Base-by-base conservation (phyloP, 2,797 vertebrate species). In the Danio jaintianensis region DNA sequence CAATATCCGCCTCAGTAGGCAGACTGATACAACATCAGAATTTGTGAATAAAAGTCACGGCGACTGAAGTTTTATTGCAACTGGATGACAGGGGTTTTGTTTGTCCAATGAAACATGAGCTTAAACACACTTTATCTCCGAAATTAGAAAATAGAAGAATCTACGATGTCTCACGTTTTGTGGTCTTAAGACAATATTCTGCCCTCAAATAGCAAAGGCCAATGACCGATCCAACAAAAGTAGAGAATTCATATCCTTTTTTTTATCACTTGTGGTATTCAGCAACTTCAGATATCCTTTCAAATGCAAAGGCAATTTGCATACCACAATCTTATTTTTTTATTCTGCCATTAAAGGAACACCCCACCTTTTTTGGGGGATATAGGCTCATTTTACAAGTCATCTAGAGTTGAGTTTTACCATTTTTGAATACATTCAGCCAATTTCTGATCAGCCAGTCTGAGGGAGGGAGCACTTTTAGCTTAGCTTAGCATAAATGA, bases 1-100 rank as follows among this genome's bases (percentile, higher is more conserved):
- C 68, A 82, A 74, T 79, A 83, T 76, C 72, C 64, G 68, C 53
- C 72, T 43, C 78, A 80, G 78, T 69, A 50, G 75, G 71, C 52
- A 48, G 62, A 81, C 53, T 52, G 58, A 75, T 52, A 48, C 45
- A 78, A 38, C 36, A 78, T 78, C 69, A 73, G 20, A 43, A 68
- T 13, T 71, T 76, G 38, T 66, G 20, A 67, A 52, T 77, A 59
- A 61, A 63, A 62, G 43, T 70, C 47, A 63, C 48, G 66, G 50
- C 42, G 56, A 62, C 47, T 40, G 20, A 75, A 4, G 63, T 75
- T 79, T 70, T 70, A 47, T 75, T 70, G 47, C 43, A 78, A 67
- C 38, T 53, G 18, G 18, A 59, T 43, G 50, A 64, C 48, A 0
- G 16, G n/a, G 42, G 15, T 74, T 50, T 8, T n/a, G 13, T 55